Evolutionary conservation across 2,888 invertebrate species (phyloP).

Genomic region (Malachius bipustulatus): DNA sequence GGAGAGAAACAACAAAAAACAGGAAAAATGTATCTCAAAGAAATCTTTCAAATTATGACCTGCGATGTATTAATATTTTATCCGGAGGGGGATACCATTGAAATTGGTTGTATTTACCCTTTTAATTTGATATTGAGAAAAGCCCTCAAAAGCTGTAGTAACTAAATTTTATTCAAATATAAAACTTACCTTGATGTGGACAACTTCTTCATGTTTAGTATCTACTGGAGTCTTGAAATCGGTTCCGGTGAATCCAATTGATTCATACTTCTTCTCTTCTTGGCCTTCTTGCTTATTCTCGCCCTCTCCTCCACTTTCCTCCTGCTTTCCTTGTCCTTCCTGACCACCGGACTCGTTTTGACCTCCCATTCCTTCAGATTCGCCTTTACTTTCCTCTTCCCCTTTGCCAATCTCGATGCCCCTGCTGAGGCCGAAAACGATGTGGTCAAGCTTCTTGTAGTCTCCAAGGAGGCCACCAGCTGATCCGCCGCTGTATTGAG

Average conservation of each 20-base stretch:
- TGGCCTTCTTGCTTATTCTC: slow-evolving; percentile 14
- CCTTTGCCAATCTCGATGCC: slow-evolving; percentile 21
- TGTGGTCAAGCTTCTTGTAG: slow-evolving; percentile 17
- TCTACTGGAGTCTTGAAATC: slow-evolving; percentile 27
- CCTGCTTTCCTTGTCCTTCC: slow-evolving; percentile 11
- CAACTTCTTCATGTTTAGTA: slow-evolving; percentile 26
- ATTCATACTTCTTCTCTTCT: slow-evolving; percentile 9
- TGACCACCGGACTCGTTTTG: slow-evolving; percentile 12
- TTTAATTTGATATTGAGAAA: no score
- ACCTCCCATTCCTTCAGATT: slow-evolving; percentile 11
- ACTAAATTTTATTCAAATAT: slow-evolving; percentile 1
- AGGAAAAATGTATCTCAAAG: no score
- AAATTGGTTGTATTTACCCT: no score
- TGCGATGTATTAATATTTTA: no score
- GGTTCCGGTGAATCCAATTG: slow-evolving; percentile 23
- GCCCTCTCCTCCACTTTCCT: slow-evolving; percentile 15
- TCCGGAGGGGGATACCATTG: no score
- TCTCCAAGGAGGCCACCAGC: slow-evolving; percentile 23
- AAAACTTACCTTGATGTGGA: slow-evolving; percentile 27
- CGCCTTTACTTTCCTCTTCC: slow-evolving; percentile 14
- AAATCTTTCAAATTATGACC: no score
- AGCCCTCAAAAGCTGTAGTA: slow-evolving; percentile 2
- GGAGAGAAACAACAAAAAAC: no score
- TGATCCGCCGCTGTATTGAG: slow-evolving; percentile 17
- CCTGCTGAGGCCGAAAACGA: slow-evolving; percentile 23